Evolutionary conservation across 2,797 vertebrate genomes (phyloP), one percentile per base, ranked within the genome.

Genomic region (Xenentodon cancila): DNA sequence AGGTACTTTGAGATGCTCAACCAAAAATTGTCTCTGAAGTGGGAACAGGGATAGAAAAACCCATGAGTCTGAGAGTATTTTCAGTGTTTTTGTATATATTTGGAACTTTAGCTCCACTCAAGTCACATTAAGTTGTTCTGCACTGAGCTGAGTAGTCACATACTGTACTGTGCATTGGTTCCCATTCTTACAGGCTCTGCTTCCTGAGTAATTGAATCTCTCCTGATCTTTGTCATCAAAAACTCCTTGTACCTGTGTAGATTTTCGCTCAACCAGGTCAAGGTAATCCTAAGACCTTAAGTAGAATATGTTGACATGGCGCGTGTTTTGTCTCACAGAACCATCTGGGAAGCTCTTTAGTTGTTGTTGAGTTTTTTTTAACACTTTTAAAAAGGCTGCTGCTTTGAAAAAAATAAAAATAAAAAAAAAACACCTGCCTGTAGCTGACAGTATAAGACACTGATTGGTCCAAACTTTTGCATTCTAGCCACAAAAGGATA

Each of bases 21-120:
- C 54, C 70, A 37, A 65, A 69, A 69, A 71, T 79, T 79, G 64
- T 75, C 64, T 85, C 66, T 79, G 80, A 86, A 85, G 79, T 84
- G 61, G 42, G 54, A 75, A 52, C 34, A 59, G 43, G 42, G 69
- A 63, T 3, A 77, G 53, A 66, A 74, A 71, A 59, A 53, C 43
- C 74, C 66, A 58, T 9, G 66, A 51, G 67, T 75, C 55, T 67
- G 25, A 25, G 66, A 75, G 53, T 74, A 51, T 75, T 71, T 72
- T 53, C 27, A 40, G 53, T 69, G 54, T 52, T 75, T 66, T 79
- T 58, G 48, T 62, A 51, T 79, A 68, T 77, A 70, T 84, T 66
- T 79, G 52, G 50, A 71, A 68, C 42, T 71, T 64, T 75, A 75
- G 52, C 46, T 68, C 47, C 55, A 44, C 70, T 54, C 65, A 70